Percentiles rank a stretch among this genome's conserved stretches.
Conservation (phyloP, 2,888 invertebrate species). For the Xiphydria camelus region DNA sequence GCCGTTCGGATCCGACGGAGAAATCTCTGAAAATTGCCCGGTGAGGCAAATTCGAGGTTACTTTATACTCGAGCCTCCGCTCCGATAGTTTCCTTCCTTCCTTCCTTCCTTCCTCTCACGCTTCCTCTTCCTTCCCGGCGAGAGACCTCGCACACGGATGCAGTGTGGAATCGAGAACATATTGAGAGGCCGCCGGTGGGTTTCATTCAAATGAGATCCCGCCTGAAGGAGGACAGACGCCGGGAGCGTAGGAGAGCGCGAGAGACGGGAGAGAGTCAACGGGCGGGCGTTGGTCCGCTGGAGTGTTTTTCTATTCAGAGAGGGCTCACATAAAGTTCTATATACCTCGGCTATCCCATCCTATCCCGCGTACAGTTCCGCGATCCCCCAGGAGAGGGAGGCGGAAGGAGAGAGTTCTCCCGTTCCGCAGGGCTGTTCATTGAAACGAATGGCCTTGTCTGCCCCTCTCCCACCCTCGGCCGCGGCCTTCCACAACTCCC, state of each 20-base stretch:
- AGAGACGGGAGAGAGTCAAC: conserved; percentile 22
- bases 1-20: too few species aligned
- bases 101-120: conserved; percentile 19
- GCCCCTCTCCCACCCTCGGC: conserved; percentile 23
- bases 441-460: conserved; percentile 52
- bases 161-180: conserved; percentile 33
- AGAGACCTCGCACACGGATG: conserved; percentile 11
- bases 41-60: conserved; percentile 41
- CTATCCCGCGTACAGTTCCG: conserved; percentile 29
- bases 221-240: conserved; percentile 11
- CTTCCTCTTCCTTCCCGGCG: conserved; percentile 22
- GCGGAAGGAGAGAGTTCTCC: conserved; percentile 30
- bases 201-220: conserved; percentile 52
- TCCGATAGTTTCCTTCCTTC: conserved; percentile 20
- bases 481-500: not conserved
- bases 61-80: conserved; percentile 28
- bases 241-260: conserved; percentile 15
- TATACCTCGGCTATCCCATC: conserved; percentile 36
- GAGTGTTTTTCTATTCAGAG: conserved; percentile 53
- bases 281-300: conserved; percentile 39
- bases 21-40: too few species aligned
- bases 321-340: conserved; percentile 48
- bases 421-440: conserved; percentile 46
- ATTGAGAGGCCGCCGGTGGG: conserved; percentile 26
- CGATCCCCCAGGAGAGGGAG: conserved; percentile 32